phyloP scores from a whole-genome alignment of 2,797 vertebrate genomes.

The Coccyzus lansbergi region DNA sequence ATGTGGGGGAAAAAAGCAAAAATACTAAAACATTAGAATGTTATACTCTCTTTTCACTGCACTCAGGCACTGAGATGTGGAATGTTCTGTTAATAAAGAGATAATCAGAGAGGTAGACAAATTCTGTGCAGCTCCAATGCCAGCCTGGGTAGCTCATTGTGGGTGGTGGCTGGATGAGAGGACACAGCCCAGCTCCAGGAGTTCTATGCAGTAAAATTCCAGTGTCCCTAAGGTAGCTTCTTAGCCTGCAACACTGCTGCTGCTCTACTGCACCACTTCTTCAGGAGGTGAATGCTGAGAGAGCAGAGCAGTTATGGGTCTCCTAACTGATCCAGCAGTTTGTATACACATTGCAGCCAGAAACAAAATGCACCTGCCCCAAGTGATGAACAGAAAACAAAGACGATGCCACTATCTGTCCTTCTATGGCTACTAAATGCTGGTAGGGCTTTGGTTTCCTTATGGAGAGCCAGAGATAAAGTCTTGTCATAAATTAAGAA shows the following conservation, averaged over 20 bases:
- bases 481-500: not conserved
- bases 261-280: constrained; percentile 13
- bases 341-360: not conserved
- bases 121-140: not conserved
- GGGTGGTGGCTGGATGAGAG: not conserved
- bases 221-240: not conserved
- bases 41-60: not conserved
- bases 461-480: not conserved
- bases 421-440: not conserved
- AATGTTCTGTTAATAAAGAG: not conserved
- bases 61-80: not conserved
- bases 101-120: not conserved
- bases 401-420: not conserved
- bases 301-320: not conserved
- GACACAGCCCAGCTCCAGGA: not conserved
- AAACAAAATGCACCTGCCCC: not conserved
- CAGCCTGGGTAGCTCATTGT: not conserved
- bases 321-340: not conserved
- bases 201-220: not conserved
- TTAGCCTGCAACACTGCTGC: constrained; percentile 10
- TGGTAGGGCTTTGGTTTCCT: not conserved
- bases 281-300: not conserved
- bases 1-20: not conserved
- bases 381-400: not conserved
- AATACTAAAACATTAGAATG: not conserved